Evolutionary conservation across 2,888 invertebrate species (phyloP), one percentile per base, ranked within the genome.

Genomic region (Heteromurus nitidus): DNA sequence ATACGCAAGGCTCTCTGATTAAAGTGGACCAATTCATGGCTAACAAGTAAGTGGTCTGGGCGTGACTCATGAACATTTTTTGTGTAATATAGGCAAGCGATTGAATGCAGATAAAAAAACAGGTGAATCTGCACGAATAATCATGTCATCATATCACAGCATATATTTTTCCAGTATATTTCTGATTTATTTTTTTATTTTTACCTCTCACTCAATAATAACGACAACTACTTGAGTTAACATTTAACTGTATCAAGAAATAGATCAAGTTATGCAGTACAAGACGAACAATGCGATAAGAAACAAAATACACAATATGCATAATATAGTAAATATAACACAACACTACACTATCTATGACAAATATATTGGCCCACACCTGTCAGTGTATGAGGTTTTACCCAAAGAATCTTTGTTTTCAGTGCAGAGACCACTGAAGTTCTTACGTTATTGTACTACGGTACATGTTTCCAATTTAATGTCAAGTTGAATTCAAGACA

Each of bases 271-370:
- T 55, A 69, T 47, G 44, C 26, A 60, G 26, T 60, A 42, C 72
- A 72, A 60, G 44, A 60, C 44, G 44, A 72, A 74, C 47, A 74
- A 50, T 64, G 74, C 74, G 74, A 64, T 74, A 62, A 74, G 44
- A 74, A 74, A 64, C 62, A 72, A 72, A 72, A 72, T 72, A 69
- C 62, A 62, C 60, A 20, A 30, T 74, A 64, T 64, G 64, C 74
- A 74, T 64, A 64, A 74, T 53, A 26, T 58, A 64, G 7, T 50
- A 50, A 26, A 26, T 50, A 50, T 20, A 50, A 50, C 50, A 50
- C 20, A 50, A 5, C 18, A 55, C 55, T 24, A 22, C 20, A 9
- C 20, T 55, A 55, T 55, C 3, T 7, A 47, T 55, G 22, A 55
- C 55, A 55, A 55, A 64, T 1, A 64, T 36, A 36, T 74, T 74